Evolutionary conservation across 2,797 vertebrate genomes (phyloP).

Genomic region (Cuniculus paca): DNA sequence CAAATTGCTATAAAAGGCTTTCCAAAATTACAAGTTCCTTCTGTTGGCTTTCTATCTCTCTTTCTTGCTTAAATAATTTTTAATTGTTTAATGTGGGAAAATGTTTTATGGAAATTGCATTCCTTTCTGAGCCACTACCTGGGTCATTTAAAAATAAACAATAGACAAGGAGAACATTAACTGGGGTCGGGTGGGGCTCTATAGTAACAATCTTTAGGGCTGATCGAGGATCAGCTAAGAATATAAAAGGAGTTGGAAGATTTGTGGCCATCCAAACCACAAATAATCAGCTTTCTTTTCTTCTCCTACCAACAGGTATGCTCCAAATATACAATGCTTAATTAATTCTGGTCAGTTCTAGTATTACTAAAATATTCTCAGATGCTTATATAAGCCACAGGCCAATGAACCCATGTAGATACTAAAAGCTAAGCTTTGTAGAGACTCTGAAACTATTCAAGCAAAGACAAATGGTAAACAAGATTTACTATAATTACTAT

Average conservation of each 20-base stretch:
- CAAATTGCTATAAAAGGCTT: constrained; percentile 40
- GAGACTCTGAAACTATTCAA: constrained; percentile 30
- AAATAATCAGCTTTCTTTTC: background rate
- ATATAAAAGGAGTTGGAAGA: constrained; percentile 4
- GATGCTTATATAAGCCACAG: constrained; percentile 34
- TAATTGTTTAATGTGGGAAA: constrained; percentile 75
- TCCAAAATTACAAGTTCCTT: constrained; percentile 25
- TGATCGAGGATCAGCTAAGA: constrained; percentile 5
- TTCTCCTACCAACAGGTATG: background rate
- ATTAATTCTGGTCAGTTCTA: background rate
- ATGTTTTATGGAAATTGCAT: constrained; percentile 57
- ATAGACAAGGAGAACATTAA: constrained; percentile 67
- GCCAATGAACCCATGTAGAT: background rate
- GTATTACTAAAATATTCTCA: constrained; percentile 25
- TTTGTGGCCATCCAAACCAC: background rate
- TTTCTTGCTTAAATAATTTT: background rate
- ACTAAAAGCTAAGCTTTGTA: constrained; percentile 7
- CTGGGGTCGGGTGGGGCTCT: background rate
- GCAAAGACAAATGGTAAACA: constrained; percentile 54
- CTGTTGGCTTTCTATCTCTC: background rate
- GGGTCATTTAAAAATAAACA: constrained; percentile 71
- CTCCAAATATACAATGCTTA: background rate
- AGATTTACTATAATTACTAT: constrained; percentile 38
- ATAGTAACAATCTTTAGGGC: constrained; percentile 24
- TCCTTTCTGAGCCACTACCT: constrained; percentile 73